Evolutionary conservation across 2,797 vertebrate genomes (phyloP), one percentile per base, ranked within the genome.

Genomic region (Pachyuromys duprasi): DNA sequence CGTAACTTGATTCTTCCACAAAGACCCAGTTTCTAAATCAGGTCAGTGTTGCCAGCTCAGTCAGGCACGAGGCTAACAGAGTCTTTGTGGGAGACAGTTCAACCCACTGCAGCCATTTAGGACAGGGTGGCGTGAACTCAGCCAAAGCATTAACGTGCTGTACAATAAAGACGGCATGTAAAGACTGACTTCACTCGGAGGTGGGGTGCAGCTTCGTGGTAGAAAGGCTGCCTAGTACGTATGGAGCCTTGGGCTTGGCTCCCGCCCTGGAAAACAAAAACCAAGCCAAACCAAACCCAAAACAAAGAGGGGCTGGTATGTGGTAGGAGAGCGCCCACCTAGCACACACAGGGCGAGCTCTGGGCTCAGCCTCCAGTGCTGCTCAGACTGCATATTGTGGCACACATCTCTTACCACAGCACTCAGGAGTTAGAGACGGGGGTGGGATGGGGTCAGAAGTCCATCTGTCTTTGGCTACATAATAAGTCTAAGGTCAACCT

Each of bases 21-120:
- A 60, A 60, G 79, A 80, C 79, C 17, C 60, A 81, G 20, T 90
- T 89, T 95, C 76, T 36, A 86, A 75, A 84, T 60, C 33, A 92
- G 89, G 65, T 33, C 86, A 69, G 13, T 24, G 12, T 24, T 39
- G 60, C 8, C 60, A 81, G 89, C 80, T 69, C 36, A 86, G 53
- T 17, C 4, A 20, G 90, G 74, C 65, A 36, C 8, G 33, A 75
- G 42, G 28, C 20, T 42, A 39, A 18, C 36, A 36, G n/a, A 67
- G 42, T 65, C 74, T 60, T 14, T 14, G 22, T 60, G 42, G 31
- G 15, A 63, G 74, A 69, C n/a, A 75, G 14, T 36, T 90, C 28
- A 62, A 49, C 22, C 57, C 8, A 14, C n/a, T 7, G 18, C 22
- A 12, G 53, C n/a, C 69, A 33, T 13, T 78, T 14, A n/a, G 62